Evolutionary conservation across 2,113 vertebrate species (phyloP), one percentile per base, ranked within the genome.

Genomic region (Chlorodrepanis virens): DNA sequence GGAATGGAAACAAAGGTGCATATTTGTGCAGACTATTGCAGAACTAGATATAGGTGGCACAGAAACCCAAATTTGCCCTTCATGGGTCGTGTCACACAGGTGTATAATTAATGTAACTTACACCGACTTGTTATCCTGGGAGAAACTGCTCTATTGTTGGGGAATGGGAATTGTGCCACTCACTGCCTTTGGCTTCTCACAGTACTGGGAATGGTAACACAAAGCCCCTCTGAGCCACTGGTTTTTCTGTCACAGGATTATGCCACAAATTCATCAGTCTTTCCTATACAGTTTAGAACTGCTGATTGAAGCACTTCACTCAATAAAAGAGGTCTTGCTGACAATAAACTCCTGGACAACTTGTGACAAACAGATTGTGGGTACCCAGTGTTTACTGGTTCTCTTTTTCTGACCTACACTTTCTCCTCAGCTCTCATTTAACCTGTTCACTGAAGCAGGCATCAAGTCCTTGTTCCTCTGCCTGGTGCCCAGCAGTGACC

Each of bases 91-190:
- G 54, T 80, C 90, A 70, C 91, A 65, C 72, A 54, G 82, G 56
- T 82, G 83, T 47, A 95, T 94, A 96, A 78, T 89, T 64, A 81
- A 84, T 15, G 76, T 88, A 92, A 96, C 87, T 77, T 79, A 94
- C 67, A 95, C 87, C 18, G 0, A 14, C 70, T 82, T 52, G n/a
- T 44, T 90, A 77, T 71, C 71, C 79, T 92, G 85, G 52, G 78
- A 86, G 71, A 88, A 89, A 93, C 75, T 64, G 27, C 56, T 52
- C 83, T 81, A 71, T 94, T 96, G 92, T 93, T 78, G 71, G 27
- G 47, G 68, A 95, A 86, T 71, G 92, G 83, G 90, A 95, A 78
- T 90, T 63, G 80, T 92, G 92, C 90, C 90, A 78, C 79, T 86
- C 61, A 13, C 60, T 89, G 84, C 75, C 37, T 90, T 83, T 77